Percentiles rank a stretch among this genome's conserved stretches.
Conservation (phyloP, 1,140 invertebrate genomes). For the Mylabris phalerata region DNA sequence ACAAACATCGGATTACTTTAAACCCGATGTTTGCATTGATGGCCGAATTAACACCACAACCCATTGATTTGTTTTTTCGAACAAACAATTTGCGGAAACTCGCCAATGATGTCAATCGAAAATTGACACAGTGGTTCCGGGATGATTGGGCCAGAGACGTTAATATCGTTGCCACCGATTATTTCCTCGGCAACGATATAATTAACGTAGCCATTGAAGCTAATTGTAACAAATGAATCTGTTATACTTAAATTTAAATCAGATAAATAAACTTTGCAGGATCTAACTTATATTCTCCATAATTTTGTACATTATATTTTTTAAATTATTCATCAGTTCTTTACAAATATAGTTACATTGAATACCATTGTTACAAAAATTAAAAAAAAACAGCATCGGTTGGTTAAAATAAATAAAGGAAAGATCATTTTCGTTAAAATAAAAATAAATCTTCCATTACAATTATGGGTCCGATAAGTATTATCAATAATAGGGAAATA, state of each 20-base stretch:
- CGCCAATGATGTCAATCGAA: slow-evolving; percentile 61
- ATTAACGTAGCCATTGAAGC: slow-evolving; percentile 60
- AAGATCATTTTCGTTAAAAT: background rate
- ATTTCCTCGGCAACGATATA: slow-evolving; percentile 70
- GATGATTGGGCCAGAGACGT: slow-evolving; percentile 57
- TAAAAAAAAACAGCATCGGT: slow-evolving; percentile 6
- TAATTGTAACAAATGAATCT: slow-evolving; percentile 41
- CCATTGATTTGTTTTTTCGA: slow-evolving; percentile 58
- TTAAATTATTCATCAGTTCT: slow-evolving; percentile 12
- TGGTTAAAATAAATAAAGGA: slow-evolving; percentile 3
- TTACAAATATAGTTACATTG: slow-evolving; percentile 9
- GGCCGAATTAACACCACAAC: slow-evolving; percentile 70
- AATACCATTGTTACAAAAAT: slow-evolving; percentile 7
- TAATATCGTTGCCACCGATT: slow-evolving; percentile 71
- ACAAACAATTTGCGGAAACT: slow-evolving; percentile 59
- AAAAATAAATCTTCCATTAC: too few species aligned
- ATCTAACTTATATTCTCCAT: background rate
- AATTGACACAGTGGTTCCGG: slow-evolving; percentile 60
- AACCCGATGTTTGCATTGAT: slow-evolving; percentile 67
- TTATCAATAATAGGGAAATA: too few species aligned
- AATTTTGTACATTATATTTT: slow-evolving; percentile 9
- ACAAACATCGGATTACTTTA: slow-evolving; percentile 40
- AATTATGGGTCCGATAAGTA: too few species aligned
- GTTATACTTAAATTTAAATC: too few species aligned
- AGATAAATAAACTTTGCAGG: too few species aligned